Evolutionary conservation across 2,888 invertebrate species (phyloP), one percentile per base, ranked within the genome.

Genomic region (Syrphus vitripennis): DNA sequence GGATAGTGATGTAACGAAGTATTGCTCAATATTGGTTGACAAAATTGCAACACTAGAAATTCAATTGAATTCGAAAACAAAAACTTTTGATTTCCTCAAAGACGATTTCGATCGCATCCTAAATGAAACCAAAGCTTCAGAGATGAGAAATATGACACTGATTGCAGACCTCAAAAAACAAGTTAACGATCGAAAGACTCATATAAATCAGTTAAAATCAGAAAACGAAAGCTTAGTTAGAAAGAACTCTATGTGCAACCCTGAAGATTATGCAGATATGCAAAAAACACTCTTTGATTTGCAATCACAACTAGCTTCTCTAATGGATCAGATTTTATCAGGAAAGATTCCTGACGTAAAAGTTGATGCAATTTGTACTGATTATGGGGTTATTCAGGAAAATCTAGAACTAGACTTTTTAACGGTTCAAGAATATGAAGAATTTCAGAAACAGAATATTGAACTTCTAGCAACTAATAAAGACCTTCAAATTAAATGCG

Each of bases 381-480:
- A 91, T 16, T 91, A 91, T 87, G 91, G 91, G 4, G 89, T 92
- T 4, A 90, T 92, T 48, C 86, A 88, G 31, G 91, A 92, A 9
- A 91, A 91, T 78, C 87, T 91, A 31, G 89, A 91, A 76, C 55
- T 92, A 37, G 90, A 90, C 37, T 91, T 89, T 57, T 87, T 93
- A 40, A 91, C 93, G 0, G 88, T 89, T 0, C 86, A 88, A 14
- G 92, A 92, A 86, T 92, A 89, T 80, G 90, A 91, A 40, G 67
- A 88, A 9, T 88, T 91, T 67, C 88, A 89, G 5, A 77, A 80
- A 24, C 88, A 89, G 48, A 72, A 89, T 0, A 48, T 76, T 16
- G 87, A 87, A 10, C 88, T 90, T 71, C 79, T 74, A 16, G 72
- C 77, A 3, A 88, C 89, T 24, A 89, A 89, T 37, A 79, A 88